Percentiles rank a stretch among this genome's conserved stretches.
Conservation (phyloP, 2,797 vertebrate species). For the Acanthurus tractus region DNA sequence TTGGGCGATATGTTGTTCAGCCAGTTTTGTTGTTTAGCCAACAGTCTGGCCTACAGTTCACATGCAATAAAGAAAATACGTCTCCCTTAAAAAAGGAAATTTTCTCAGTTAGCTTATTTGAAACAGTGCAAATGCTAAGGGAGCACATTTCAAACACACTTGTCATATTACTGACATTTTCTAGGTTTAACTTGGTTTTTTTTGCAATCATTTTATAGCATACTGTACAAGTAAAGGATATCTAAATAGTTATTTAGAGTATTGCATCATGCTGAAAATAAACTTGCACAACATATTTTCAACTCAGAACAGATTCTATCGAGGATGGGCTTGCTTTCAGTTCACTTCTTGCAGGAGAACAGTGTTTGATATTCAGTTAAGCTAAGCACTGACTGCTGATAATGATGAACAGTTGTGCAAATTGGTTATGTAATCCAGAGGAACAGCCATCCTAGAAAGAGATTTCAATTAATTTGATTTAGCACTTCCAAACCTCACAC, state of each 20-base stretch:
- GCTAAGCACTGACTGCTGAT: neutral
- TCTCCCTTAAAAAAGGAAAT: constrained; percentile 16
- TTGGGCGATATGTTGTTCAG: constrained; percentile 37
- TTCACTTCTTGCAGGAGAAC: constrained; percentile 4
- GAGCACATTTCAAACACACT: constrained; percentile 41
- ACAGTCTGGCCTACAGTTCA: constrained; percentile 31
- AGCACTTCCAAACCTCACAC: neutral
- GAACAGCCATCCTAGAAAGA: neutral
- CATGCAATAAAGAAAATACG: constrained; percentile 63
- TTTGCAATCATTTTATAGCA: constrained; percentile 41
- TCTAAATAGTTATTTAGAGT: constrained; percentile 34
- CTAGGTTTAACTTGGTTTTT: neutral
- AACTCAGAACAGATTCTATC: constrained; percentile 15
- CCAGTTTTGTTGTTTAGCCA: constrained; percentile 20
- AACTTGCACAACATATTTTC: constrained; percentile 34
- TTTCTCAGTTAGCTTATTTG: constrained; percentile 18
- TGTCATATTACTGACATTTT: constrained; percentile 18
- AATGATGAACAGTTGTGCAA: neutral
- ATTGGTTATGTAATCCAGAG: neutral
- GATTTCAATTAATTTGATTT: neutral
- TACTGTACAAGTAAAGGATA: constrained; percentile 35
- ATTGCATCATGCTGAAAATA: constrained; percentile 63
- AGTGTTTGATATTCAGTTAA: neutral
- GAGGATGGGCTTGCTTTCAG: constrained; percentile 23
- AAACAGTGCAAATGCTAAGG: constrained; percentile 44